A percentile compares a stretch with the other conserved stretches of the same genome.
Evolutionary conservation across 2,797 vertebrate genomes (phyloP).

Genomic region (Rhinichthys osculus): DNA sequence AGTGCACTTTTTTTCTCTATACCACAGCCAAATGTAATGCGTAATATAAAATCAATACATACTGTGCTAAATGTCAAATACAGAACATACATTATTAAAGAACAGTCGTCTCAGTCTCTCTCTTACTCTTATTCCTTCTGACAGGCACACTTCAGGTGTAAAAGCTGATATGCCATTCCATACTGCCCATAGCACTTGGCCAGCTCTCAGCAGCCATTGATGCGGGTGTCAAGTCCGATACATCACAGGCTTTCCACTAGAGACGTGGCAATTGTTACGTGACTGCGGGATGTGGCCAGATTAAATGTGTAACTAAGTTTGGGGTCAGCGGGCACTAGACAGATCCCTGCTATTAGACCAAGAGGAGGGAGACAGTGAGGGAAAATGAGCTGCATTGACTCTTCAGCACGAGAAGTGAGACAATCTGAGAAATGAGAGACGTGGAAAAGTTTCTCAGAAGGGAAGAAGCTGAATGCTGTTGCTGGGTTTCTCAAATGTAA

Average conservation of each 20-base stretch:
- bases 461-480: neutral
- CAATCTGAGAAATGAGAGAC: neutral
- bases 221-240: constrained; percentile 32
- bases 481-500: neutral
- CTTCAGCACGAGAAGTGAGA: neutral
- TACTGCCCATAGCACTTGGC: constrained; percentile 24
- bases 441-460: constrained; percentile 1
- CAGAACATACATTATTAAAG: constrained; percentile 38
- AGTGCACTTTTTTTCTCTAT: neutral
- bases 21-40: neutral
- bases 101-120: neutral
- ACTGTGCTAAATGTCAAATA: constrained; percentile 10
- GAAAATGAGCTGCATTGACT: constrained; percentile 5
- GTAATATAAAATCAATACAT: constrained; percentile 31
- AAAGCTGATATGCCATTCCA: constrained; percentile 41
- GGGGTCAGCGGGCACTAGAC: constrained; percentile 35
- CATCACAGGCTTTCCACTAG: constrained; percentile 25
- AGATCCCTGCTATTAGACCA: constrained; percentile 29
- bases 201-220: constrained; percentile 40
- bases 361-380: constrained; percentile 7
- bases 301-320: constrained; percentile 42
- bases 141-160: constrained; percentile 37
- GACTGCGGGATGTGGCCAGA: constrained; percentile 24
- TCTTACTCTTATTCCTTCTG: constrained; percentile 14
- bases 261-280: constrained; percentile 35